A percentile compares a stretch with the other conserved stretches of the same genome.
These are phyloP conservation scores for Babyrousa celebensis DNA, from an alignment of 2,797 vertebrate species.

Conservation along the genomic window DNA sequence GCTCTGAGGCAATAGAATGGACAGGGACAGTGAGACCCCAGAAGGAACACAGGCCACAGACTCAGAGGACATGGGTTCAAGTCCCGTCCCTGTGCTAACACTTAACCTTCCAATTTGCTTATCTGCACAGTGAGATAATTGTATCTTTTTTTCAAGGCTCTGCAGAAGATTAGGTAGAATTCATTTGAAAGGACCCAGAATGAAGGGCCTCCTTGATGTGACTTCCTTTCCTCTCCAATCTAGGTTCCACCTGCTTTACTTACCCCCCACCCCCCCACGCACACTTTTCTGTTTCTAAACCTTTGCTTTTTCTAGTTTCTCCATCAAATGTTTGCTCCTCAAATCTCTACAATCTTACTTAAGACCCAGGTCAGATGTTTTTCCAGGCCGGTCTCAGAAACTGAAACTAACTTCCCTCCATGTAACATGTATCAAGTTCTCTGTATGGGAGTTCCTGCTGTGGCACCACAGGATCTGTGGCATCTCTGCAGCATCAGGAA, in stretches of 20 bases:
- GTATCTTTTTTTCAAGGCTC: not conserved
- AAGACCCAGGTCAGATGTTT: not conserved
- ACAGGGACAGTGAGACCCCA: rapidly evolving
- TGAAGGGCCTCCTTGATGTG: not conserved
- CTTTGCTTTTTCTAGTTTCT: not conserved
- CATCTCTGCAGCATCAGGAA: no score
- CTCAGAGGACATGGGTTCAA: not conserved
- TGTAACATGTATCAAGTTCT: not conserved
- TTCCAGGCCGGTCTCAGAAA: not conserved
- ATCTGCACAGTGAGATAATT: not conserved
- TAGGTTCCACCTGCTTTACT: not conserved
- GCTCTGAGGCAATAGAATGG: not conserved
- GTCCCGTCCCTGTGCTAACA: not conserved
- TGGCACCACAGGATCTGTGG: no score
- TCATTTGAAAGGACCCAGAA: not conserved
- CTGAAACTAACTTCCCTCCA: not conserved
- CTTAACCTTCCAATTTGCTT: not conserved
- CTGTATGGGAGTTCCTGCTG: no score
- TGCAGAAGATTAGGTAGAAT: not conserved
- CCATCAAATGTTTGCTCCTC: not conserved
- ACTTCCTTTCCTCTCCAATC: not conserved
- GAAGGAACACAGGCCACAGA: not conserved
- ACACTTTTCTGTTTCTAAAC: not conserved
- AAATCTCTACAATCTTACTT: not conserved
- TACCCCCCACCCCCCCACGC: rapidly evolving